A percentile compares a stretch with the other conserved stretches of the same genome.
These are phyloP conservation scores for Numenius arquata DNA, from an alignment of 2,113 vertebrate genomes.

Conservation along the genomic window DNA sequence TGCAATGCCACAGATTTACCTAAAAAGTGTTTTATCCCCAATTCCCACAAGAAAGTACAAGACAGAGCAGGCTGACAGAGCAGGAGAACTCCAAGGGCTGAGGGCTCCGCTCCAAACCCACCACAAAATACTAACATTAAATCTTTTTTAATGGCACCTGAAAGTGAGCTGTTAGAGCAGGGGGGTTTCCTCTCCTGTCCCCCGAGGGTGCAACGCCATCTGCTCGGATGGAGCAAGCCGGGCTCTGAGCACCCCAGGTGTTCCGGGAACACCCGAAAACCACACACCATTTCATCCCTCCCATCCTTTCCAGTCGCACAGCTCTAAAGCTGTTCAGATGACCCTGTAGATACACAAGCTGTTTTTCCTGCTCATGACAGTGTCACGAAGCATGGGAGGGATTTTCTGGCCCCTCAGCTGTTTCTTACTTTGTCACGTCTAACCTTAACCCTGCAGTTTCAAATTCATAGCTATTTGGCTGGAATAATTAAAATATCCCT, in stretches of 20 bases:
- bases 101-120: neutral
- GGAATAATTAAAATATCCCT: neutral
- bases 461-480: neutral
- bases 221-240: neutral
- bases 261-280: neutral
- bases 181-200: neutral
- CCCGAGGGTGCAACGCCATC: neutral
- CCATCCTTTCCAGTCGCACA: neutral
- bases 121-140: neutral
- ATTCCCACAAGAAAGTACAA: neutral
- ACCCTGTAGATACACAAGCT: neutral
- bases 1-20: neutral
- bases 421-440: neutral
- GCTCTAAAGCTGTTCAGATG: too few species aligned
- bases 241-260: neutral
- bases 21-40: neutral
- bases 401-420: neutral
- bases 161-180: neutral
- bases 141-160: neutral
- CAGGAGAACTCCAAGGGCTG: neutral
- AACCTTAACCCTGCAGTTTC: neutral
- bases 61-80: neutral
- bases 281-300: rapidly evolving
- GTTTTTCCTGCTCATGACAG: neutral
- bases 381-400: rapidly evolving